Evolutionary conservation across 2,797 vertebrate species (phyloP).

Genomic region (Acipenser transmontanus): DNA sequence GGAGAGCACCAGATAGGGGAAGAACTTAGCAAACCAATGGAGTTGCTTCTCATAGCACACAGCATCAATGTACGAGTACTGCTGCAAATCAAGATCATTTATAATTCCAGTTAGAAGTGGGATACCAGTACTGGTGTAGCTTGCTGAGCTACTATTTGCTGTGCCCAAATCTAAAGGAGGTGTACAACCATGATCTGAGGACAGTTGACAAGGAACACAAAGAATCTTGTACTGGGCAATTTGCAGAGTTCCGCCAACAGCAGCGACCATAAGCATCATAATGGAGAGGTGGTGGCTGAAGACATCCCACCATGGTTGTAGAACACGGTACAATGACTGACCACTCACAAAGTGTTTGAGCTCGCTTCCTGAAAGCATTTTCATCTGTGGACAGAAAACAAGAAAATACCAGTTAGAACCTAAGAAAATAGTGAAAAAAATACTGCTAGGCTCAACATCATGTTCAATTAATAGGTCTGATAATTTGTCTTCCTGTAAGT

Average conservation of each 20-base stretch:
- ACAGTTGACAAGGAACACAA: constrained; percentile 71
- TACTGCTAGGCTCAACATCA: no score
- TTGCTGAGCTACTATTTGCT: constrained; percentile 43
- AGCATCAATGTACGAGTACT: constrained; percentile 68
- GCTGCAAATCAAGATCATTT: constrained; percentile 65
- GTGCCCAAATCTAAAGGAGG: constrained; percentile 60
- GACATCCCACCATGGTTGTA: constrained; percentile 75
- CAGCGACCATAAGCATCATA: constrained; percentile 69
- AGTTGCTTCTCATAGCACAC: constrained; percentile 69
- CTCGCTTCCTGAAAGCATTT: constrained; percentile 72
- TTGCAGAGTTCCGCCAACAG: constrained; percentile 65
- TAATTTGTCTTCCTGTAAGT: no score
- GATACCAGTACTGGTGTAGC: constrained; percentile 18
- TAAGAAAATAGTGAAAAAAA: no score
- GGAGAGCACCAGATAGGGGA: constrained; percentile 69
- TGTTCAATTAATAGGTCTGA: no score
- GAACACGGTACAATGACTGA: constrained; percentile 64
- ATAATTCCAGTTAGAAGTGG: constrained; percentile 50
- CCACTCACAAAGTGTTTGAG: constrained; percentile 67
- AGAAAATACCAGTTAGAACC: not conserved
- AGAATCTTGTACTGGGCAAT: constrained; percentile 68
- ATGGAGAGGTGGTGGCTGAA: constrained; percentile 75
- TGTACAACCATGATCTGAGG: constrained; percentile 59
- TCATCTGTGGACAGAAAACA: constrained; percentile 26
- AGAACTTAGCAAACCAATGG: constrained; percentile 74